phyloP scores from a whole-genome alignment of 2,888 invertebrate species.

The Drosophila mimica region DNA sequence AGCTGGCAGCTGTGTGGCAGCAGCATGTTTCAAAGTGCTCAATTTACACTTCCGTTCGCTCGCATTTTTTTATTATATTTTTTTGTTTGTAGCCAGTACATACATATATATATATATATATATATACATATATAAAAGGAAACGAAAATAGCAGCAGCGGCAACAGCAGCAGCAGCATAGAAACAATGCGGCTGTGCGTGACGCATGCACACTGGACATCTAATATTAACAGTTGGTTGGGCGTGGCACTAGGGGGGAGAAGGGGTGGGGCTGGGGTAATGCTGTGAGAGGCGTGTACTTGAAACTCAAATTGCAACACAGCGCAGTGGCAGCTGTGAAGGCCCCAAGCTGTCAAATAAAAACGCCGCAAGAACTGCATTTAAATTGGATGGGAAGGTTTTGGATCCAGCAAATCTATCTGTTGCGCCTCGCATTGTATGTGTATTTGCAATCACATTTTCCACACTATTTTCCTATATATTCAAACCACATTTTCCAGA shows the following conservation, averaged over 20 bases:
- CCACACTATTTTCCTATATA: background rate
- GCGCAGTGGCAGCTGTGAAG: conserved; percentile 35
- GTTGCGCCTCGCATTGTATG: background rate
- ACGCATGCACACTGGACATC: conserved; percentile 49
- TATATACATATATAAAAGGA: conserved; percentile 16
- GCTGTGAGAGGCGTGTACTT: conserved; percentile 50
- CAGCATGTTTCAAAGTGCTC: conserved; percentile 74
- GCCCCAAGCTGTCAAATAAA: conserved; percentile 27
- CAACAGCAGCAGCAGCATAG: conserved; percentile 16
- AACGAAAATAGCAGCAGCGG: background rate
- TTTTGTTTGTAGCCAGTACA: conserved; percentile 35
- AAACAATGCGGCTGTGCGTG: conserved; percentile 43
- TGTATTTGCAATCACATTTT: background rate
- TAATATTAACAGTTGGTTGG: conserved; percentile 3
- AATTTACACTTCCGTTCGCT: conserved; percentile 74
- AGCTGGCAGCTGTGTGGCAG: conserved; percentile 41
- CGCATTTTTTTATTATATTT: background rate
- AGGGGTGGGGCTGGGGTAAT: background rate
- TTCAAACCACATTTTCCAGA: background rate
- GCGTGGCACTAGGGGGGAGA: background rate
- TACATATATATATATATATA: background rate
- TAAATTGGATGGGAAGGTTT: conserved; percentile 2
- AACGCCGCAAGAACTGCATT: conserved; percentile 7
- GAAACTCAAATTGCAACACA: conserved; percentile 67
- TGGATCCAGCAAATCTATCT: background rate